These are phyloP conservation scores for Pheosia tremula DNA, from an alignment of 2,888 invertebrate genomes.

Conservation along the genomic window DNA sequence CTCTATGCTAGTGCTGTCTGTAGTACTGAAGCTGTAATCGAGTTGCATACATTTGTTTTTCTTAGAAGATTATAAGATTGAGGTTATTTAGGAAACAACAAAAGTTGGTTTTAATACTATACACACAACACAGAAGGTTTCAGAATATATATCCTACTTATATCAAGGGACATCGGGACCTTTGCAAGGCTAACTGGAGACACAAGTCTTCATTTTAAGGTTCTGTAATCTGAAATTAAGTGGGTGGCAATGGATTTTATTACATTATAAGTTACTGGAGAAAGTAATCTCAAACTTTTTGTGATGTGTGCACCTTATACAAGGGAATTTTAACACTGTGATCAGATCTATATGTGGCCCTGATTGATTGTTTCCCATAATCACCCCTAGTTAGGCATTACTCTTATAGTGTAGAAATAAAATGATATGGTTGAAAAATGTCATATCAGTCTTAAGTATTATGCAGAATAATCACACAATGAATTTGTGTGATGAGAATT, in stretches of 20 bases:
- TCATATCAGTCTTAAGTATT: background rate
- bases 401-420: background rate
- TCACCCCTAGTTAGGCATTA: background rate
- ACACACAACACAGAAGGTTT: too few relatives aligned
- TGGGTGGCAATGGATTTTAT: too few relatives aligned
- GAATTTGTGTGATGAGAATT: slow-evolving; percentile 22
- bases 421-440: slow-evolving; percentile 3
- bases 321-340: too few relatives aligned
- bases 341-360: background rate
- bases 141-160: too few relatives aligned
- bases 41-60: background rate
- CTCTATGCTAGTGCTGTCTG: background rate
- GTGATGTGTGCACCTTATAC: background rate
- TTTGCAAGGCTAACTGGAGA: too few relatives aligned
- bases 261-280: background rate
- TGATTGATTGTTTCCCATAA: background rate
- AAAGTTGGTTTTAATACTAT: too few relatives aligned
- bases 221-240: too few relatives aligned
- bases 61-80: background rate
- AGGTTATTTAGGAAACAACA: background rate
- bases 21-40: background rate
- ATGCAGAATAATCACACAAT: slow-evolving; percentile 14
- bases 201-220: too few relatives aligned
- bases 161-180: too few relatives aligned
- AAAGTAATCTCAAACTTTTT: background rate